Percentiles rank a stretch among this genome's conserved stretches.
Evolutionary conservation across 2,113 vertebrate species (phyloP).

Genomic region (Propithecus coquereli): DNA sequence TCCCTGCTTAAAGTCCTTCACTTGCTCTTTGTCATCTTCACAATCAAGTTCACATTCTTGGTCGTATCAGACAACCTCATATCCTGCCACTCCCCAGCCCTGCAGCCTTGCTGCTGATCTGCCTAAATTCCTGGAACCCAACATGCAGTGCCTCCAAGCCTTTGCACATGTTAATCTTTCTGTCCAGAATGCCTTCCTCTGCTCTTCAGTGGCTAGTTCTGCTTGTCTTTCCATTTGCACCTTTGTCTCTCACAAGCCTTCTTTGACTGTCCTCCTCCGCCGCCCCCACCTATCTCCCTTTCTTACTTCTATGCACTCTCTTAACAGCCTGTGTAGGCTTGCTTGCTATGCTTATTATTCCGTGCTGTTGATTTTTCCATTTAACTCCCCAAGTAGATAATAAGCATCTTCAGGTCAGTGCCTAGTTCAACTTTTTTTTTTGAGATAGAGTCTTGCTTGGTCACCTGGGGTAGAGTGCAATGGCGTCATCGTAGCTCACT

Average conservation of each 20-base stretch:
- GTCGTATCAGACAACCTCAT: neutral
- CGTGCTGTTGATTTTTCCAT: neutral
- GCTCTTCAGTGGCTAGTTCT: neutral
- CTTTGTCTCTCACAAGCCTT: neutral
- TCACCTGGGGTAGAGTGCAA: too few species aligned
- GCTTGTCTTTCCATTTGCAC: neutral
- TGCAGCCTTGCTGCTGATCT: neutral
- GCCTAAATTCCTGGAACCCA: neutral
- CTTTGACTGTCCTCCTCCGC: neutral
- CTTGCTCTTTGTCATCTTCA: neutral
- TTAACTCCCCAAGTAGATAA: neutral
- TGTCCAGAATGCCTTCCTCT: neutral
- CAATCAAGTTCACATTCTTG: neutral
- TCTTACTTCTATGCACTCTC: neutral
- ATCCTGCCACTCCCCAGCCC: neutral
- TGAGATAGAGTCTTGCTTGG: too few species aligned
- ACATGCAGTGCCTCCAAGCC: neutral
- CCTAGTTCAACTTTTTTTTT: neutral
- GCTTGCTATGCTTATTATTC: neutral
- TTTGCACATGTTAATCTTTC: neutral
- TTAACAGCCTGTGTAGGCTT: neutral
- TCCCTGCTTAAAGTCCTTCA: neutral
- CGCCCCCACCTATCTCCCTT: neutral
- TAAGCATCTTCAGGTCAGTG: neutral
- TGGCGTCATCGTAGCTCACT: too few species aligned